Evolutionary conservation across 2,113 vertebrate species (phyloP).

Genomic region (Phylloscopus trochilus): DNA sequence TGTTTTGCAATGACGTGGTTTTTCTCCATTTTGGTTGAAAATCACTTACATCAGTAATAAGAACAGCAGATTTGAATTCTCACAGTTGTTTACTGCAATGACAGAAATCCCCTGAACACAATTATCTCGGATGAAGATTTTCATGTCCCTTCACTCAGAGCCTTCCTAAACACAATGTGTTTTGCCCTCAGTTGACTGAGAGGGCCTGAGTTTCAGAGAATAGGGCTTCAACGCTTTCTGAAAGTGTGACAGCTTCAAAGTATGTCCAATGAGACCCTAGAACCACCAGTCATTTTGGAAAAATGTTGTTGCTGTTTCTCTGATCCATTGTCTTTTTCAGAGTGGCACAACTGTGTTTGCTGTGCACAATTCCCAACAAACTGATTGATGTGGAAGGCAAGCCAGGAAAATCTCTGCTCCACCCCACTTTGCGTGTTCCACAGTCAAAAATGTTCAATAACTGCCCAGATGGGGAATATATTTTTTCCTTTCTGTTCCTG

Average conservation of each 20-base stretch:
- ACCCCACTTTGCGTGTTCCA: constrained; percentile 40
- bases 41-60: neutral
- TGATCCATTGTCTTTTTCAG: constrained; percentile 66
- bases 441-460: constrained; percentile 47
- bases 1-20: neutral
- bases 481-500: constrained; percentile 48
- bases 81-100: constrained; percentile 37
- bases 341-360: constrained; percentile 54
- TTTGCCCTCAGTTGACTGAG: constrained; percentile 61
- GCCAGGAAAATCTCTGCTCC: constrained; percentile 63
- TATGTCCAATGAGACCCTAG: constrained; percentile 58
- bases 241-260: constrained; percentile 65
- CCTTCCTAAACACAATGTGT: constrained; percentile 52
- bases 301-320: constrained; percentile 45
- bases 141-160: constrained; percentile 20
- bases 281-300: constrained; percentile 57
- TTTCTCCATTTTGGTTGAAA: constrained; percentile 12
- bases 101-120: constrained; percentile 37
- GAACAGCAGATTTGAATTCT: neutral
- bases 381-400: constrained; percentile 59
- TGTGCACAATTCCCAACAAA: constrained; percentile 44
- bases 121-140: constrained; percentile 30
- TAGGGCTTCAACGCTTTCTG: constrained; percentile 33
- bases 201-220: constrained; percentile 39
- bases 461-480: constrained; percentile 49